A percentile compares a stretch with the other conserved stretches of the same genome.
Conservation (phyloP, 2,888 invertebrate genomes). For the Schrankia costaestrigalis region DNA sequence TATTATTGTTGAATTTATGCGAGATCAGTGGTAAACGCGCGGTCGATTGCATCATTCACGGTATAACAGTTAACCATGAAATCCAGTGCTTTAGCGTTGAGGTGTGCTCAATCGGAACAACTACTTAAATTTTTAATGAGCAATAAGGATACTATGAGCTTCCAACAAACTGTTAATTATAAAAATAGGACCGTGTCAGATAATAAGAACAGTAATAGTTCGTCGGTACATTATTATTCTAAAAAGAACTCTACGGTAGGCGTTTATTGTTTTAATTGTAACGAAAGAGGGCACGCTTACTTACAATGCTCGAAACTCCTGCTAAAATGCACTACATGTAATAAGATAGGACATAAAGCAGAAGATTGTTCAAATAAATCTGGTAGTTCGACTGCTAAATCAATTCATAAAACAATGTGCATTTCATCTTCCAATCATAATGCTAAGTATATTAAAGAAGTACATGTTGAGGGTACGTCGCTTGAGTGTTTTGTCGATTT, state of each 20-base stretch:
- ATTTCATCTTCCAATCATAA: not conserved
- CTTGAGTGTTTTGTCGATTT: not conserved
- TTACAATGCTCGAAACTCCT: slow-evolving; percentile 1
- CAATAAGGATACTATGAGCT: slow-evolving; percentile 3
- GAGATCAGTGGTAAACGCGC: slow-evolving; percentile 9
- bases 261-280: not conserved
- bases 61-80: slow-evolving; percentile 8
- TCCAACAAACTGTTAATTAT: not conserved
- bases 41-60: slow-evolving; percentile 18
- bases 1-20: not conserved
- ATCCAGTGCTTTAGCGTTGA: slow-evolving; percentile 7
- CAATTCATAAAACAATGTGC: not conserved
- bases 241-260: no score
- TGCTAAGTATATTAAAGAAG: not conserved
- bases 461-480: not conserved
- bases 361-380: not conserved
- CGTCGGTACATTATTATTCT: not conserved
- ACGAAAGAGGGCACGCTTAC: not conserved
- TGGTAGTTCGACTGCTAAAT: not conserved
- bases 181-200: not conserved
- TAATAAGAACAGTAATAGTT: not conserved
- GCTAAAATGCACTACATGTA: slow-evolving; percentile 1
- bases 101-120: slow-evolving; percentile 4
- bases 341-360: not conserved
- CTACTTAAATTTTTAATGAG: slow-evolving; percentile 5